Percentiles rank a stretch among this genome's conserved stretches.
phyloP scores from a whole-genome alignment of 1,140 invertebrate genomes.

The Cepaea nemoralis region DNA sequence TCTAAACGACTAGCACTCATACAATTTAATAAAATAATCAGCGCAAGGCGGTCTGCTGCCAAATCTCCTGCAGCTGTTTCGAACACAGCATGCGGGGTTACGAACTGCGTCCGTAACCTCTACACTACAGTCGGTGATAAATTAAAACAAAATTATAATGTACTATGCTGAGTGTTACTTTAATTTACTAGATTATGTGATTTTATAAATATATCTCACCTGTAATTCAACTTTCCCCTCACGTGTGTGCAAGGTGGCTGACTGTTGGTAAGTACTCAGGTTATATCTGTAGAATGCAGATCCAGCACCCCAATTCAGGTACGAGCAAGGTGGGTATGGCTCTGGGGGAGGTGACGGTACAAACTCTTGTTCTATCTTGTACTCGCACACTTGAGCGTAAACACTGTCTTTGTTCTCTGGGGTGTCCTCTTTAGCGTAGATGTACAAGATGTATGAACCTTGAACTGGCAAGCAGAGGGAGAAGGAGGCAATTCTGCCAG shows the following conservation, averaged over 20 bases:
- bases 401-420: conserved; percentile 69
- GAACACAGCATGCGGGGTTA: no score
- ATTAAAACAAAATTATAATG: no score
- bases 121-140: no score
- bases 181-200: no score
- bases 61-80: no score
- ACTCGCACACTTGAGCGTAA: conserved; percentile 72
- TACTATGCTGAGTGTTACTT: no score
- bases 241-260: conserved; percentile 63
- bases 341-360: conserved; percentile 48
- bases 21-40: no score
- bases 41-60: no score
- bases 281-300: conserved; percentile 67
- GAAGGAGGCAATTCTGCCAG: conserved; percentile 67
- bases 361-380: conserved; percentile 69
- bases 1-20: no score
- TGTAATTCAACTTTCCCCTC: conserved; percentile 68
- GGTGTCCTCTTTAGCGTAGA: conserved; percentile 71
- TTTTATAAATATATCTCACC: conserved; percentile 42
- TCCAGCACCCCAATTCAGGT: conserved; percentile 69
- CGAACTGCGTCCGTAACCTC: no score
- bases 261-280: conserved; percentile 66
- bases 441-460: conserved; percentile 69
- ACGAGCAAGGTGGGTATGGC: conserved; percentile 71
- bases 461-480: conserved; percentile 68